phyloP scores from a whole-genome alignment of 2,113 vertebrate genomes.

The Aegypius monachus region DNA sequence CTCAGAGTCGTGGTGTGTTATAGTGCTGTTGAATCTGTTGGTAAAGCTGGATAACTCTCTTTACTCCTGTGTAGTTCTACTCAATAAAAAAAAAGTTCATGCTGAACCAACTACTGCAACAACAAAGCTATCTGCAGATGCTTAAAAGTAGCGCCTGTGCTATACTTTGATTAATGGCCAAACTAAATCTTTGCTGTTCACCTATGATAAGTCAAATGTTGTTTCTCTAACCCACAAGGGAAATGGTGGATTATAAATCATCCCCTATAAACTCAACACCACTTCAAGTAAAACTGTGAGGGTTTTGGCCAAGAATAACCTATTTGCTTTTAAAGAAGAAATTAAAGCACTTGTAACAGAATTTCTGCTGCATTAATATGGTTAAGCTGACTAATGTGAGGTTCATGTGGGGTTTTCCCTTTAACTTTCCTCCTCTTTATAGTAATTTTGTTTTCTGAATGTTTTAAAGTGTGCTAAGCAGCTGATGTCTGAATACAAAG shows the following conservation, averaged over 20 bases:
- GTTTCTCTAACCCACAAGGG: constrained; percentile 12
- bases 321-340: constrained; percentile 32
- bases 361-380: background rate
- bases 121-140: background rate
- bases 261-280: constrained; percentile 36
- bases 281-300: background rate
- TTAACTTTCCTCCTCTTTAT: background rate
- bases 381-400: background rate
- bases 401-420: background rate
- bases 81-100: background rate
- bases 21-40: background rate
- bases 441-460: constrained; percentile 29
- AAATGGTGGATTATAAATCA: constrained; percentile 33
- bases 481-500: constrained; percentile 65
- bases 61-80: background rate
- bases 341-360: background rate
- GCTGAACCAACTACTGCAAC: background rate
- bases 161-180: constrained; percentile 51
- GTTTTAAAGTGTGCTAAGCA: constrained; percentile 29
- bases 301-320: background rate
- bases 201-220: constrained; percentile 32
- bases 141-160: constrained; percentile 17
- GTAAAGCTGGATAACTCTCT: background rate
- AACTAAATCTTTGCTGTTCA: constrained; percentile 28
- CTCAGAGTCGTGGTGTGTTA: background rate